Evolutionary conservation across 2,113 vertebrate species (phyloP).

Genomic region (Caranx ignobilis): DNA sequence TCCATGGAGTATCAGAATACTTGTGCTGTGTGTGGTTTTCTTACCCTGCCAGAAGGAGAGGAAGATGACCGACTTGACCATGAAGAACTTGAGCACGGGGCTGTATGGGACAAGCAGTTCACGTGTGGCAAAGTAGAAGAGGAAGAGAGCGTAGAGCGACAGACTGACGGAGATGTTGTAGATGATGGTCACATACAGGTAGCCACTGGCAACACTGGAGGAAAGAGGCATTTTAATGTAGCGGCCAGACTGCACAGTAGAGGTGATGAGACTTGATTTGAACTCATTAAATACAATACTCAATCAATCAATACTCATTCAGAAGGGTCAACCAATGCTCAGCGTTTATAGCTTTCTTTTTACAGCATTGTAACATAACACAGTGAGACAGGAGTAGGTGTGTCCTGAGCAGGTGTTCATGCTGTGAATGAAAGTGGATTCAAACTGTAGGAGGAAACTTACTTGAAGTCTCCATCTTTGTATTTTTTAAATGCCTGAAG

Average conservation of each 20-base stretch:
- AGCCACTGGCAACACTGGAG: constrained; percentile 92
- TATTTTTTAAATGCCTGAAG: constrained; percentile 96
- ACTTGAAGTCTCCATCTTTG: constrained; percentile 97
- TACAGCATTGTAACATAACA: neutral
- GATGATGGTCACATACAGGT: constrained; percentile 96
- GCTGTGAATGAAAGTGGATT: neutral
- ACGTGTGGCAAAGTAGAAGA: constrained; percentile 96
- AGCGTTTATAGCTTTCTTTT: no score
- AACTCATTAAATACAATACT: neutral
- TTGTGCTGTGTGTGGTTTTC: constrained; percentile 16
- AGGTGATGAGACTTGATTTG: neutral
- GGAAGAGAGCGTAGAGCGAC: constrained; percentile 94
- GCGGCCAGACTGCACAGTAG: neutral
- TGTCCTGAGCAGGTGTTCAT: neutral
- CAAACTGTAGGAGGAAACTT: constrained; percentile 65
- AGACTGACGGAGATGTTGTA: constrained; percentile 99
- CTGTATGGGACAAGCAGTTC: constrained; percentile 94
- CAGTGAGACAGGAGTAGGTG: neutral
- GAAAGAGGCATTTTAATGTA: constrained; percentile 60
- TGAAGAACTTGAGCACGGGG: constrained; percentile 98
- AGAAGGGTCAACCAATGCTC: no score
- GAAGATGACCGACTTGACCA: constrained; percentile 99
- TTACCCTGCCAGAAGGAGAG: constrained; percentile 98
- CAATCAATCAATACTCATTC: neutral
- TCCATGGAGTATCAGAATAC: neutral